Evolutionary conservation across 2,888 invertebrate species (phyloP).

Genomic region (Cantharis rufa): DNA sequence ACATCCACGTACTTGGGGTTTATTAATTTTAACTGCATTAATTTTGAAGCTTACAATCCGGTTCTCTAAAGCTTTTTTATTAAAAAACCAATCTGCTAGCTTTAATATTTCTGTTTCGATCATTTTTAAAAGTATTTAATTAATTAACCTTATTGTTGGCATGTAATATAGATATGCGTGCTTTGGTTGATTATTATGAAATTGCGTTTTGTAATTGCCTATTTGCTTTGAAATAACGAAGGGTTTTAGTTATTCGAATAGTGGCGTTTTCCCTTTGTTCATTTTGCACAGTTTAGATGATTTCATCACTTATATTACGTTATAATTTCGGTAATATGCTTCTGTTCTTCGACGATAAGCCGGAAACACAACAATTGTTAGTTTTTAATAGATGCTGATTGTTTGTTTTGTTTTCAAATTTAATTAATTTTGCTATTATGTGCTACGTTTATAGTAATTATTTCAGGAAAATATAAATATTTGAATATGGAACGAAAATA

Average conservation of each 20-base stretch:
- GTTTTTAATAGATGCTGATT: not conserved
- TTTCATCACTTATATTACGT: conserved; percentile 26
- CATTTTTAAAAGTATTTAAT: not conserved
- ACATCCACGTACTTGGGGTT: no score
- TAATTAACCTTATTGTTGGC: not conserved
- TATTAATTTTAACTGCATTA: no score
- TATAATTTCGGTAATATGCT: conserved; percentile 18
- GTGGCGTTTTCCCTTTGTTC: conserved; percentile 26
- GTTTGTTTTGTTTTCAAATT: not conserved
- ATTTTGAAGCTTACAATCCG: no score
- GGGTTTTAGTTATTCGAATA: conserved; percentile 31
- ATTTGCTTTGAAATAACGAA: conserved; percentile 30
- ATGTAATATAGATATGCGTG: conserved; percentile 25
- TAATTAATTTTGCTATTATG: not conserved
- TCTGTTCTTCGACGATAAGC: conserved; percentile 24
- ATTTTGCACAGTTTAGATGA: conserved; percentile 28
- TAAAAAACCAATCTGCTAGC: no score
- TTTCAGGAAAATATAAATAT: not conserved
- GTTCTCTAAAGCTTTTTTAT: no score
- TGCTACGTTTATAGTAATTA: not conserved
- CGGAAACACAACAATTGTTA: not conserved
- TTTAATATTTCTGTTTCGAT: no score
- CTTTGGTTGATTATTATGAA: conserved; percentile 23
- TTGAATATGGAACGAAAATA: not conserved
- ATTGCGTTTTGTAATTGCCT: conserved; percentile 28